Evolutionary conservation across 2,888 invertebrate genomes (phyloP).

Genomic region (Parasteatoda lunata): DNA sequence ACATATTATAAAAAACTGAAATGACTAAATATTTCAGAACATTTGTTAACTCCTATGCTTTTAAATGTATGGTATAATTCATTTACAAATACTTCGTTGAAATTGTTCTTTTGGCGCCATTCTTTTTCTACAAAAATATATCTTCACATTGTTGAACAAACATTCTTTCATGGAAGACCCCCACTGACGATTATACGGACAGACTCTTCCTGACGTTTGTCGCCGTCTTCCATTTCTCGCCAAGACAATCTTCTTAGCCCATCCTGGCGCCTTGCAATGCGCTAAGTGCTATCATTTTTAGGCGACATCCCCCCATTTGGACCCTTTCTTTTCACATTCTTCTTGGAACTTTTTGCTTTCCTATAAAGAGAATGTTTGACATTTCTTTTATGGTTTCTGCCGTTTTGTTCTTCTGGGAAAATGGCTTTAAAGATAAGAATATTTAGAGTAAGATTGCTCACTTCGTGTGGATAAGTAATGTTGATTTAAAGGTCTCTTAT

Average conservation of each 20-base stretch:
- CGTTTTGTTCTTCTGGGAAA: background rate
- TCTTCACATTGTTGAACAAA: background rate
- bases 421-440: background rate
- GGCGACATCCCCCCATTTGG: background rate
- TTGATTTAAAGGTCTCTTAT: no score
- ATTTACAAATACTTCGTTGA: no score
- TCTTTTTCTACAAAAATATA: background rate
- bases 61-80: no score
- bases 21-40: no score
- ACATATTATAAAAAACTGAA: no score
- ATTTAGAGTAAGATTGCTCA: background rate
- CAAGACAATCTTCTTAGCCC: constrained; percentile 39
- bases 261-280: constrained; percentile 30
- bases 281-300: constrained; percentile 31
- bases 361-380: background rate
- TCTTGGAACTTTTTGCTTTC: constrained; percentile 10
- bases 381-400: background rate
- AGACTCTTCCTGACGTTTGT: constrained; percentile 15
- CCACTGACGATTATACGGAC: background rate
- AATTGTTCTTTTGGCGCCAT: background rate
- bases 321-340: background rate
- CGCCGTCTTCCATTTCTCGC: constrained; percentile 9
- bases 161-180: constrained; percentile 1
- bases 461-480: no score
- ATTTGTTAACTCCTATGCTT: no score